Conservation (phyloP, 2,888 invertebrate genomes). For the Cloeon dipterum region DNA sequence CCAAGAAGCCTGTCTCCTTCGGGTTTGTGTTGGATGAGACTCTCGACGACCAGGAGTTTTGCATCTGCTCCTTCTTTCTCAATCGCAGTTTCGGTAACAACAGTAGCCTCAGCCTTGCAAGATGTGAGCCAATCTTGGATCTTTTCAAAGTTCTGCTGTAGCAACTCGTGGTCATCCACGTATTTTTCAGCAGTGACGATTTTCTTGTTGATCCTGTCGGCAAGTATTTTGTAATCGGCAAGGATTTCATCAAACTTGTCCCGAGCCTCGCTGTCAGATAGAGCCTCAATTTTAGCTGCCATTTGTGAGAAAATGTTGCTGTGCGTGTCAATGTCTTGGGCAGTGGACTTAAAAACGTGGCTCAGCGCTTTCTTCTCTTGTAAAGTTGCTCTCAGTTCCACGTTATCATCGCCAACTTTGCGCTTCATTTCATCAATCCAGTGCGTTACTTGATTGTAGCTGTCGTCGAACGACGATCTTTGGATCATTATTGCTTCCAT, state of each 20-base stretch:
- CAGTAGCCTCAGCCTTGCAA: conserved; percentile 51
- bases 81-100: conserved; percentile 49
- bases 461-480: conserved; percentile 81
- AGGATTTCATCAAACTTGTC: conserved; percentile 49
- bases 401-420: conserved; percentile 44
- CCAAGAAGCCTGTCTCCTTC: conserved; percentile 48
- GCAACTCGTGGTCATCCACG: conserved; percentile 60
- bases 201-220: conserved; percentile 39
- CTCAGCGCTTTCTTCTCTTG: conserved; percentile 74
- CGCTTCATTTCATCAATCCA: conserved; percentile 65
- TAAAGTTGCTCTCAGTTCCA: conserved; percentile 51
- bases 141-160: conserved; percentile 57
- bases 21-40: conserved; percentile 43
- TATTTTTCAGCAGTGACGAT: conserved; percentile 42
- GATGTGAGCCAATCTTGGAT: conserved; percentile 62
- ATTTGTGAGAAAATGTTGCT: conserved; percentile 64
- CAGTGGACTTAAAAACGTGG: conserved; percentile 52
- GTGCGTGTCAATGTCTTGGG: conserved; percentile 71
- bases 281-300: conserved; percentile 52
- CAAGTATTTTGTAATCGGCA: conserved; percentile 41
- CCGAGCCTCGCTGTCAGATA: conserved; percentile 59
- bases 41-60: conserved; percentile 49
- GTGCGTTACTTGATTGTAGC: conserved; percentile 59
- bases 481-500: conserved; percentile 76
- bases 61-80: conserved; percentile 58